Base-by-base conservation (phyloP, 2,888 invertebrate genomes). In the Patella pellucida region DNA sequence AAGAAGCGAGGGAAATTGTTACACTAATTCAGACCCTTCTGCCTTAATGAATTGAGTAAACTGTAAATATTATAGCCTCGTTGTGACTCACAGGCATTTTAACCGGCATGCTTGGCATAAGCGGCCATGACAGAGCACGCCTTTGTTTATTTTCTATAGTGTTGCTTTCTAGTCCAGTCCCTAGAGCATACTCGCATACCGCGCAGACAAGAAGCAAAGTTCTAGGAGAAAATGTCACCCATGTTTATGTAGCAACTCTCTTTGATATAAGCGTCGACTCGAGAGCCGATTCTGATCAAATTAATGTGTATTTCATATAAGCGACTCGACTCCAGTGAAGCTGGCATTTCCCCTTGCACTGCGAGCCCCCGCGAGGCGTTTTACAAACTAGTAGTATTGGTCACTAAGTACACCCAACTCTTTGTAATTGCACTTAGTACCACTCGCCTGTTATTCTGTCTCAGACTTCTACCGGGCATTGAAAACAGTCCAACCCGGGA, bases 291-390 rank as follows among this genome's bases (percentile, higher is more conserved):
- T 62, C 23, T 23, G 62, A 62, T 62, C 62, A 62, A 62, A 15
- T 62, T 62, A 62, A 62, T 19, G 62, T 62, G 62, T 62, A 62
- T 62, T 62, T 62, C 11, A 62, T 62, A 62, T 23, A 11, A 23
- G 62, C 62, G 62, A 23, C 23, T 23, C 62, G 19, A 62, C 23
- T 23, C 62, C 62, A 62, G 23, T 62, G 62, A 23, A 62, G 19
- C 62, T 62, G 62, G 62, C 62, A 62, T 62, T 62, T 62, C 62
- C 62, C 62, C 62, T 62, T 62, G 62, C 62, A 62, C 62, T 23
- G 23, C n/a, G 15, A 62, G 62, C 62, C 62, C 62, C 62, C 62
- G 23, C 12, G 62, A 62, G 62, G 62, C 62, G 62, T 62, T 62
- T 62, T 62, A 62, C 62, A 62, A 62, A 62, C 41, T 5, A 41